These are phyloP conservation scores for Masticophis lateralis DNA, from an alignment of 2,797 vertebrate genomes.

Conservation along the genomic window DNA sequence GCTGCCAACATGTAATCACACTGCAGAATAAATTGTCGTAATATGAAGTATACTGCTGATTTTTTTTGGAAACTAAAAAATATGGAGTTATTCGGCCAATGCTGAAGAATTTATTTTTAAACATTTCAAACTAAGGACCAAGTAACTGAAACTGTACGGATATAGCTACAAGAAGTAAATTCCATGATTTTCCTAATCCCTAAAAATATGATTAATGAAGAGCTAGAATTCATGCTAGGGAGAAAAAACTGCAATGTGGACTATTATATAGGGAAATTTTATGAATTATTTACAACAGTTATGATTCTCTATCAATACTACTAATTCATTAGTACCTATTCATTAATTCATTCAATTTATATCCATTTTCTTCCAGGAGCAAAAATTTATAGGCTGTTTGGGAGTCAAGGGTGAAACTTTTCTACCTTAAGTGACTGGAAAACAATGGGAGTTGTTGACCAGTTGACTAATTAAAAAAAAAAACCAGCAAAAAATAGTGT, in stretches of 20 bases:
- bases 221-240: not conserved
- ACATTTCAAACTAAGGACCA: conserved; percentile 55
- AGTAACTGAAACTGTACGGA: conserved; percentile 14
- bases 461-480: not conserved
- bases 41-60: conserved; percentile 63
- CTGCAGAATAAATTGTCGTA: conserved; percentile 68
- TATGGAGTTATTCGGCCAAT: conserved; percentile 57
- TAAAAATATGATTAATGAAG: not conserved
- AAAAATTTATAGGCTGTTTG: too few species aligned
- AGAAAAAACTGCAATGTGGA: not conserved
- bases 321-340: not conserved
- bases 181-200: not conserved
- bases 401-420: too few species aligned
- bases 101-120: conserved; percentile 66
- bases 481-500: not conserved
- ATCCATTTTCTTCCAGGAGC: not conserved
- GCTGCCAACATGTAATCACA: conserved; percentile 69
- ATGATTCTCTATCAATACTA: not conserved
- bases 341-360: not conserved
- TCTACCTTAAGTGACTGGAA: not conserved
- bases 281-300: not conserved
- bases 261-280: not conserved
- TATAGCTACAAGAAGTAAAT: not conserved
- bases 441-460: not conserved
- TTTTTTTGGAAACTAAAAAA: conserved; percentile 41